These are phyloP conservation scores for Schizotus pectinicornis DNA, from an alignment of 2,888 invertebrate species.

Conservation along the genomic window DNA sequence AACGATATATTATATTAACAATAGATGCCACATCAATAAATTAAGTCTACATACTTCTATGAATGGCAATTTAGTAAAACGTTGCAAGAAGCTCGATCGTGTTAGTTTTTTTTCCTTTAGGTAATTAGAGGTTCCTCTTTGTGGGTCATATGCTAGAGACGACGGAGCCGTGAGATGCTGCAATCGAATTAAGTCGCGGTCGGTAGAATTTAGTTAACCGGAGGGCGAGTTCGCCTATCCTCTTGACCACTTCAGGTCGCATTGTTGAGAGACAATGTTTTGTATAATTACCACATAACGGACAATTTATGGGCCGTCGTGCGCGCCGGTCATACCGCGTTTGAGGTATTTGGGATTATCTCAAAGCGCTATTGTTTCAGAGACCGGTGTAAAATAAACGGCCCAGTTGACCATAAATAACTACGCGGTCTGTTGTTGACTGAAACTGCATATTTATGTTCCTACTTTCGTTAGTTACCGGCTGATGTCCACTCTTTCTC, in stretches of 20 bases:
- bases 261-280: conserved; percentile 52
- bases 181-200: conserved; percentile 20
- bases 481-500: not conserved
- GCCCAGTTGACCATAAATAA: conserved; percentile 42
- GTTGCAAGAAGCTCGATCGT: no score
- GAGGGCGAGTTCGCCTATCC: conserved; percentile 22
- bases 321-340: conserved; percentile 44
- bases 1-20: no score
- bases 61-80: no score
- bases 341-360: conserved; percentile 49
- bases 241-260: conserved; percentile 42
- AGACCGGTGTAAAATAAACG: conserved; percentile 42
- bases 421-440: conserved; percentile 40
- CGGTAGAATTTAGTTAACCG: conserved; percentile 14
- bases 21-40: no score
- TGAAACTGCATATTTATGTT: conserved; percentile 42
- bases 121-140: no score
- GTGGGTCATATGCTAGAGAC: no score
- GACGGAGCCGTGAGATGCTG: no score
- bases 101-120: no score
- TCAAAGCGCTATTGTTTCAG: conserved; percentile 43
- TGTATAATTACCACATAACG: conserved; percentile 54
- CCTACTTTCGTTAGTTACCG: conserved; percentile 32
- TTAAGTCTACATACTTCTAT: no score
- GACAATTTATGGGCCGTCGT: conserved; percentile 49